A percentile compares a stretch with the other conserved stretches of the same genome.
Evolutionary conservation across 2,888 invertebrate genomes (phyloP).

Genomic region (Brachyptera putata): DNA sequence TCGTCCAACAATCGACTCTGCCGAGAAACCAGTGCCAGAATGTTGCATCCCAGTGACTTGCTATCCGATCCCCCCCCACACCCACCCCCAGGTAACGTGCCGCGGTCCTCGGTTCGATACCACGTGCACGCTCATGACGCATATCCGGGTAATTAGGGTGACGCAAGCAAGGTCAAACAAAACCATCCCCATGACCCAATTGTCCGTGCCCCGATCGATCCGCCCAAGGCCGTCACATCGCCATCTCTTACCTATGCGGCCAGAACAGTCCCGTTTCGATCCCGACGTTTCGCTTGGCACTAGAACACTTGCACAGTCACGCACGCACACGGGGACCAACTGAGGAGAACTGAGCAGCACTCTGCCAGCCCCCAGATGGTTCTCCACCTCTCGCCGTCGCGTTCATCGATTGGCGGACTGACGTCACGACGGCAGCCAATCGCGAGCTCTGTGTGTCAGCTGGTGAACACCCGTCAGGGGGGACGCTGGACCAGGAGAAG

Average conservation of each 20-base stretch:
- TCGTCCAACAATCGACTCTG: conserved; percentile 2
- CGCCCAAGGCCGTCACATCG: no score
- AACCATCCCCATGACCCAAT: conserved; percentile 11
- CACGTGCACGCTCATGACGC: conserved; percentile 22
- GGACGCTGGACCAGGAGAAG: conserved; percentile 16
- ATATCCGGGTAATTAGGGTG: conserved; percentile 16
- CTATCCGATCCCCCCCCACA: neutral
- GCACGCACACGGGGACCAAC: no score
- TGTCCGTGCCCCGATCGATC: neutral
- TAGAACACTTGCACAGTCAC: no score
- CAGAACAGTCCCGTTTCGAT: no score
- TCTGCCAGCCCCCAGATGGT: conserved; percentile 8
- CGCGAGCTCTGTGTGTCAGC: conserved; percentile 10
- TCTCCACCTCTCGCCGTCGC: conserved; percentile 16
- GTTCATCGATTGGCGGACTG: conserved; percentile 29
- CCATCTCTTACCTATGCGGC: no score
- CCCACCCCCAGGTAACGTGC: no score
- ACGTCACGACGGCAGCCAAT: conserved; percentile 23
- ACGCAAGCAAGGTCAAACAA: conserved; percentile 11
- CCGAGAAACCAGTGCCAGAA: no score
- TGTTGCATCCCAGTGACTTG: conserved; percentile 4
- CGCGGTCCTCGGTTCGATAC: neutral
- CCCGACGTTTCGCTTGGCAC: no score
- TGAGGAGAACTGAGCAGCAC: no score
- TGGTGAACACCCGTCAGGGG: conserved; percentile 13